Base-by-base conservation (phyloP, 92 coral and sea anemone genomes). In the Zoanthus gigantus region DNA sequence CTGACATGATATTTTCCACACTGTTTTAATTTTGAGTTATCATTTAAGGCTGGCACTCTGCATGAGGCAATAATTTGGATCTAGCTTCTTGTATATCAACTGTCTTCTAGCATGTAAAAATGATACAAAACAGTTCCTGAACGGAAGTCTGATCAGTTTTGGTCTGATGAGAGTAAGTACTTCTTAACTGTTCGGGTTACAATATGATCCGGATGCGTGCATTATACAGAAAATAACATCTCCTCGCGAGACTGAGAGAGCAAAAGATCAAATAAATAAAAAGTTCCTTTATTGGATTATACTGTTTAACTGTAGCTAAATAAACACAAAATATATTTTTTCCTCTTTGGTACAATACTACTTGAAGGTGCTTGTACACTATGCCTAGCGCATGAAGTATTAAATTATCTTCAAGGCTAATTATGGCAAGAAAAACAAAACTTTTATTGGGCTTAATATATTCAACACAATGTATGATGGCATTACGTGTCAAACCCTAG, bases 111-210 rank as follows among this genome's bases (percentile, higher is more conserved):
- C 7, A 42, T 6, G 78, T 16, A 52, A 28, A 7, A 48, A 18
- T 32, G 18, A 34, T 48, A 31, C 50, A 77, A 30, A 77, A 23
- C 67, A 77, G 82, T 77, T 77, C 82, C 82, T 77, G 82, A 77
- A 28, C 67, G 82, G 82, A 77, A 77, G 47, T 15, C 42, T 37
- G 42, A 37, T 13, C 23, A 56, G 82, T 10, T 76, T 13, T 53
- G 7, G 10, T 48, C 44, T 61, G 77, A 48, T 73, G 48, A 73
- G 32, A n/a, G 32, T 1, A 45, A 11, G 8, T 16, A 42, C 34
- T 5, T 46, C 3, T 2, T 45, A 48, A 75, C 46, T 1, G 47
- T 44, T 45, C 44, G 23, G 48, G 2, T 13, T 7, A 30, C 44
- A 53, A 6, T 23, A 23, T 5, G 13, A 9, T 0, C 65, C 66